Conservation (phyloP, 2,888 invertebrate species). For the Eubasilissa splendida region DNA sequence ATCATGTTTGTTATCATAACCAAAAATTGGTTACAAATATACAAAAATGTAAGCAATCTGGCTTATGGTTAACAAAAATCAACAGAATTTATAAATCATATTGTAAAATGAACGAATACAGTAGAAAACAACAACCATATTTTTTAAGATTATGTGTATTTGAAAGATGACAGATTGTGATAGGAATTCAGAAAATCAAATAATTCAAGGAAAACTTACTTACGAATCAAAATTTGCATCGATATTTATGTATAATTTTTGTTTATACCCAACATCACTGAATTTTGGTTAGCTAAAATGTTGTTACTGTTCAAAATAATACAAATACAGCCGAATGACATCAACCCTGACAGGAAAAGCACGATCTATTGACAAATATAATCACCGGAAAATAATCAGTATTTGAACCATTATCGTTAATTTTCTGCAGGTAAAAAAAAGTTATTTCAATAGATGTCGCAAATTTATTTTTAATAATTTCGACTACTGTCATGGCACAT, state of each 20-base stretch:
- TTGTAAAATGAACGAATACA: neutral
- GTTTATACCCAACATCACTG: neutral
- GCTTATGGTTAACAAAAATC: neutral
- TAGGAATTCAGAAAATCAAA: neutral
- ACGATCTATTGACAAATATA: too few relatives aligned
- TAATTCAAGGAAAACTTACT: neutral
- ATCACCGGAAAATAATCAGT: too few relatives aligned
- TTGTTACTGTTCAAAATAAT: neutral
- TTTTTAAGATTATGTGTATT: too few relatives aligned
- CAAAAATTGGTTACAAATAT: conserved; percentile 7
- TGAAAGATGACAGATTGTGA: neutral
- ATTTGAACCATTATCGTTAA: too few relatives aligned
- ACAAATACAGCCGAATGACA: neutral
- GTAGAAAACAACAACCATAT: neutral
- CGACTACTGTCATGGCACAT: too few relatives aligned
- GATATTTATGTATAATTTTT: conserved; percentile 3
- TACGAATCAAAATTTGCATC: neutral
- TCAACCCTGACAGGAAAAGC: neutral
- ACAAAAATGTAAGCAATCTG: neutral
- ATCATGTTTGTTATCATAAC: neutral
- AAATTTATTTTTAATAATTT: too few relatives aligned
- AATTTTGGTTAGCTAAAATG: conserved; percentile 4
- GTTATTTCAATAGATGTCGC: too few relatives aligned
- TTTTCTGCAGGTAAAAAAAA: too few relatives aligned
- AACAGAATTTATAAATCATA: neutral